phyloP scores from a whole-genome alignment of 2,797 vertebrate genomes.

The Brachyalestes nurse region DNA sequence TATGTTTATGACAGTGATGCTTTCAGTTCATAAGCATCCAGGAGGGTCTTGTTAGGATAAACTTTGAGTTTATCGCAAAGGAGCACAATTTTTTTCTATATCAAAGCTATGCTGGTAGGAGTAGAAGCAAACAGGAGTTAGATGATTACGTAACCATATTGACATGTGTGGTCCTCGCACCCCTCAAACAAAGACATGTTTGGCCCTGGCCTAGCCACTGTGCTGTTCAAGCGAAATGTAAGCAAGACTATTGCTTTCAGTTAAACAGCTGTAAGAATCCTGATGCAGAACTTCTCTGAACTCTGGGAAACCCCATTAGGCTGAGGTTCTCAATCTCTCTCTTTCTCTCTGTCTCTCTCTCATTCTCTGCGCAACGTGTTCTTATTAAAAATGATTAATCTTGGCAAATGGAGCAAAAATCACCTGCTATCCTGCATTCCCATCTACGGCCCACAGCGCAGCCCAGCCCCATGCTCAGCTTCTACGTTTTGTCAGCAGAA shows the following conservation, averaged over 20 bases:
- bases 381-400: conserved; percentile 67
- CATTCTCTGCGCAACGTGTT: conserved; percentile 54
- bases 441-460: conserved; percentile 58
- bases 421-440: conserved; percentile 74
- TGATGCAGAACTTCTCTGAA: conserved; percentile 49
- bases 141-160: conserved; percentile 51
- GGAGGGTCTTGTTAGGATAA: conserved; percentile 44
- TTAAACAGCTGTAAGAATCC: conserved; percentile 11
- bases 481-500: conserved; percentile 69
- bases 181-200: conserved; percentile 38
- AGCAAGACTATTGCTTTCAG: conserved; percentile 35
- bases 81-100: conserved; percentile 44
- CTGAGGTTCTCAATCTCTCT: conserved; percentile 31
- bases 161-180: conserved; percentile 49
- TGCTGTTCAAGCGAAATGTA: conserved; percentile 24
- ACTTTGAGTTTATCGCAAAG: conserved; percentile 52
- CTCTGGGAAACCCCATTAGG: conserved; percentile 50
- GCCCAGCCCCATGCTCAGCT: conserved; percentile 56
- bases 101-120: conserved; percentile 50
- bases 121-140: conserved; percentile 50
- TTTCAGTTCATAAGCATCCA: conserved; percentile 21
- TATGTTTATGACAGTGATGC: background rate
- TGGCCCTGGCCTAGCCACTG: conserved; percentile 29
- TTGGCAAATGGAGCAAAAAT: conserved; percentile 66
- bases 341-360: conserved; percentile 23